phyloP scores from a whole-genome alignment of 2,888 invertebrate species.

The Tethea ocularis region DNA sequence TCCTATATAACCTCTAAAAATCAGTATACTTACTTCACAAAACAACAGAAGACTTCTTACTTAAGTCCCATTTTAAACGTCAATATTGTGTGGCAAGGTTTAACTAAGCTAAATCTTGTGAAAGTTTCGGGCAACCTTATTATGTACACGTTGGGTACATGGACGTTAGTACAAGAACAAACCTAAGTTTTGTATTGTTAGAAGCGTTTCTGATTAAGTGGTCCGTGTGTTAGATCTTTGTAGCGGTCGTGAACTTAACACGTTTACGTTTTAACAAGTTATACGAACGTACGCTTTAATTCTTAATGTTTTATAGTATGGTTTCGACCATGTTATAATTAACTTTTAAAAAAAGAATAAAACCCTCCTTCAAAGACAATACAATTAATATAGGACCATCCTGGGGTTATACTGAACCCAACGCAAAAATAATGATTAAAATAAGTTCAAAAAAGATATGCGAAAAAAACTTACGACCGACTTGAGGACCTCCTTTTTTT shows the following conservation, averaged over 20 bases:
- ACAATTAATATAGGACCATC: no score
- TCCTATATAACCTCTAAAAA: not conserved
- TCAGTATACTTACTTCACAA: not conserved
- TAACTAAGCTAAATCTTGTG: slow-evolving; percentile 2
- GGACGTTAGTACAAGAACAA: not conserved
- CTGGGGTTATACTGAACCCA: no score
- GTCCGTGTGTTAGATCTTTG: not conserved
- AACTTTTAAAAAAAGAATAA: no score
- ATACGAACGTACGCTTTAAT: not conserved
- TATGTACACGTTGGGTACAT: slow-evolving; percentile 1
- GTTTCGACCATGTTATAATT: no score
- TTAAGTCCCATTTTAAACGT: not conserved
- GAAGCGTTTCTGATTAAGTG: not conserved
- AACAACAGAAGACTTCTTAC: not conserved
- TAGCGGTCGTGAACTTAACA: not conserved
- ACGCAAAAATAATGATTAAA: no score
- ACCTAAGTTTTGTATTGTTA: slow-evolving; percentile 1
- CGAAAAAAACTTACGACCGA: no score
- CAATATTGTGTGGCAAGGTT: not conserved
- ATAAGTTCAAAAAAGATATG: no score
- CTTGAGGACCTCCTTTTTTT: no score
- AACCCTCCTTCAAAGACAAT: no score
- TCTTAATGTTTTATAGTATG: not conserved
- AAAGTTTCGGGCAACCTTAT: not conserved
- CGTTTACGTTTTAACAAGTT: not conserved